A percentile compares a stretch with the other conserved stretches of the same genome.
These are phyloP conservation scores for Anolis carolinensis DNA, from an alignment of 2,113 vertebrate species.

Conservation along the genomic window DNA sequence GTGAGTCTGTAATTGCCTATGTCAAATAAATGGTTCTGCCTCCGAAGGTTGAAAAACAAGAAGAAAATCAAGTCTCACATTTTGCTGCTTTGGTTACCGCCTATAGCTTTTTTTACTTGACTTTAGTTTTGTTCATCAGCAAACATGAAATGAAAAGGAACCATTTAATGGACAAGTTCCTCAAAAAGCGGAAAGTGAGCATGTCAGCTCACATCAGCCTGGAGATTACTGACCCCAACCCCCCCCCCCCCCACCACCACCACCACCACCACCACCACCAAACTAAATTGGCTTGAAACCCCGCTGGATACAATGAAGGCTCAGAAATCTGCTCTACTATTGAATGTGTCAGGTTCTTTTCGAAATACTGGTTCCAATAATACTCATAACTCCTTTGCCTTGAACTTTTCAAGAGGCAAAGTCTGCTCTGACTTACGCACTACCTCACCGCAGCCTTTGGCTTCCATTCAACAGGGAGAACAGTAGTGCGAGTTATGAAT, in stretches of 20 bases:
- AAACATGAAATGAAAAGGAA: slow-evolving; percentile 56
- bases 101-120: slow-evolving; percentile 39
- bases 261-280: too few relatives aligned
- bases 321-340: background rate
- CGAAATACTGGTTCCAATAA: slow-evolving; percentile 11
- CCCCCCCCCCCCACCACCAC: too few relatives aligned
- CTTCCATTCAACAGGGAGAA: slow-evolving; percentile 47
- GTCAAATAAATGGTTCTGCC: slow-evolving; percentile 9
- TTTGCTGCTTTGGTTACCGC: slow-evolving; percentile 17
- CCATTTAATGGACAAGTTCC: slow-evolving; percentile 59
- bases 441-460: background rate
- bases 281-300: slow-evolving; percentile 27
- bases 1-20: slow-evolving; percentile 25
- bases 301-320: slow-evolving; percentile 1
- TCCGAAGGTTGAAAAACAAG: slow-evolving; percentile 17
- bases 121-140: slow-evolving; percentile 57
- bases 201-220: slow-evolving; percentile 66
- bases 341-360: background rate
- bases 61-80: slow-evolving; percentile 37
- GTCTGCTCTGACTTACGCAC: background rate
- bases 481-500: slow-evolving; percentile 61
- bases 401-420: background rate
- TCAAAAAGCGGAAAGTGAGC: slow-evolving; percentile 55
- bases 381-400: slow-evolving; percentile 3
- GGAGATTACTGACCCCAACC: slow-evolving; percentile 60